phyloP scores from a whole-genome alignment of 92 coral and sea anemone genomes.

The Bergia puertoricense region DNA sequence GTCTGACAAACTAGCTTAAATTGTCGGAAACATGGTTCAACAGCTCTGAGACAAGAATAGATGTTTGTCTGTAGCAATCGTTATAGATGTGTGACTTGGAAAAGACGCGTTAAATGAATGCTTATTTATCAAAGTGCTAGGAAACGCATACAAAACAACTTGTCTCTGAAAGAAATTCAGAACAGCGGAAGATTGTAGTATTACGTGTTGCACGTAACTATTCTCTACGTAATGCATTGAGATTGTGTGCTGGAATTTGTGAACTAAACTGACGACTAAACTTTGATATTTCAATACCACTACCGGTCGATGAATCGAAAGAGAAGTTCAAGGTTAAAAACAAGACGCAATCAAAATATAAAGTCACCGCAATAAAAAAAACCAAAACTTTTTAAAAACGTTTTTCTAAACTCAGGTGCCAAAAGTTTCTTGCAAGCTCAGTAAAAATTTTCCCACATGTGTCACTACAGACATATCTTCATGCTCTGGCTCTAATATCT shows the following conservation, averaged over 20 bases:
- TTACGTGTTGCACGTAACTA: background rate
- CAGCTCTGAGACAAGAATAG: background rate
- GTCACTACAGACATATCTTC: background rate
- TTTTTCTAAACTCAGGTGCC: background rate
- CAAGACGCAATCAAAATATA: background rate
- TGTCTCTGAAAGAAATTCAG: background rate
- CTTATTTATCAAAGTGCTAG: background rate
- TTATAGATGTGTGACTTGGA: background rate
- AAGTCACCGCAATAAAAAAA: background rate
- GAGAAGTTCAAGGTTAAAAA: background rate
- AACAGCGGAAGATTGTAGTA: conserved; percentile 5
- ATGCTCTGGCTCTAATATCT: background rate
- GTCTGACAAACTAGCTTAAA: background rate
- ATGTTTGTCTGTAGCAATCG: background rate
- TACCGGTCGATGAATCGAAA: conserved; percentile 1
- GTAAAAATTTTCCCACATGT: background rate
- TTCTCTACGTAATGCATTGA: background rate
- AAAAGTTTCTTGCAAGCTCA: background rate
- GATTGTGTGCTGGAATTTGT: background rate
- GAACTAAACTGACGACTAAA: background rate
- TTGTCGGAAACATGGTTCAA: conserved; percentile 16
- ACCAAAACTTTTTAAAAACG: background rate
- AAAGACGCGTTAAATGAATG: background rate
- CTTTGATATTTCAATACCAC: background rate
- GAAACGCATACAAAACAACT: background rate